Evolutionary conservation across 2,888 invertebrate genomes (phyloP).

Genomic region (Lithodes maja): DNA sequence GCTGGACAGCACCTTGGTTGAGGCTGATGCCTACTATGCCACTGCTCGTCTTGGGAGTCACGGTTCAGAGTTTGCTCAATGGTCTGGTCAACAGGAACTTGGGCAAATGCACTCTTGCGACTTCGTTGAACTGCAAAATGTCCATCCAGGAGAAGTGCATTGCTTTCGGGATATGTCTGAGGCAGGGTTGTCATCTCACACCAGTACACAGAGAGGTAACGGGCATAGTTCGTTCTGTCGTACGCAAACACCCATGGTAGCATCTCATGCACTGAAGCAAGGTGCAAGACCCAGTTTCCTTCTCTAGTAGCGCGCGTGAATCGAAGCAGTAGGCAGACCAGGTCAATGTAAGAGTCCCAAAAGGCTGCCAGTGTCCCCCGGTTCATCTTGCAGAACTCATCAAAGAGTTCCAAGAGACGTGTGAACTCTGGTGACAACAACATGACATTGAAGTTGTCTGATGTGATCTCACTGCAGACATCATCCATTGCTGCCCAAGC

Average conservation of each 20-base stretch:
- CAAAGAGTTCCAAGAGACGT: background rate
- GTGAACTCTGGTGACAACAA: background rate
- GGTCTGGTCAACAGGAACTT: slow-evolving; percentile 33
- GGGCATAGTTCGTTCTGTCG: slow-evolving; percentile 27
- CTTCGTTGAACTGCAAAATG: slow-evolving; percentile 41
- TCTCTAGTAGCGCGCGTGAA: slow-evolving; percentile 14
- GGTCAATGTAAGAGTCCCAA: slow-evolving; percentile 11
- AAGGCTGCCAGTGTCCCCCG: slow-evolving; percentile 1
- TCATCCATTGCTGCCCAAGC: background rate
- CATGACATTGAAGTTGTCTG: background rate
- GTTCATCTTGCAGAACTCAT: slow-evolving; percentile 2
- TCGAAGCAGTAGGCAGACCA: slow-evolving; percentile 10
- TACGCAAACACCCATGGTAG: slow-evolving; percentile 10
- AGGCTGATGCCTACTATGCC: slow-evolving; percentile 32
- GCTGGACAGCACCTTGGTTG: slow-evolving; percentile 20
- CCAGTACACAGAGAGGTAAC: slow-evolving; percentile 16
- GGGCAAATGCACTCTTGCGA: slow-evolving; percentile 29
- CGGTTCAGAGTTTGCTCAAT: slow-evolving; percentile 37
- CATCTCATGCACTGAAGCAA: slow-evolving; percentile 8
- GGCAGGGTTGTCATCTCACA: slow-evolving; percentile 19
- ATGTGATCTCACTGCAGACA: background rate
- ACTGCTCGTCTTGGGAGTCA: slow-evolving; percentile 31
- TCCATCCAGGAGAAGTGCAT: slow-evolving; percentile 16
- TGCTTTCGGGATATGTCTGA: slow-evolving; percentile 16
- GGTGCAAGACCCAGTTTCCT: background rate